Base-by-base conservation (phyloP, 2,797 vertebrate species). In the Numenius phaeopus region DNA sequence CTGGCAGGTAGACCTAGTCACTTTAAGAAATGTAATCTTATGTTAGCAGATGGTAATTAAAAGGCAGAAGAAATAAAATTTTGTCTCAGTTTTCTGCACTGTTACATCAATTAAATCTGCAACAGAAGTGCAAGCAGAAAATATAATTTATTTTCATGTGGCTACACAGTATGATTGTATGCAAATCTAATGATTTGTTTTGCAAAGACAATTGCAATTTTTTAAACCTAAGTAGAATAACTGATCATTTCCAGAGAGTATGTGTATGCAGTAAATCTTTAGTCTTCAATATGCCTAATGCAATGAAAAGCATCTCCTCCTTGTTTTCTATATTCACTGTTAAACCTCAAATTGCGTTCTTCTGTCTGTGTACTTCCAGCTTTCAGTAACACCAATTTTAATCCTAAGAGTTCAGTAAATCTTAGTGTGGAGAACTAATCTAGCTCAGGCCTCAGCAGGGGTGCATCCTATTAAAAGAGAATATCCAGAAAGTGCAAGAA, bases 31-130 rank as follows among this genome's bases (percentile, higher is more conserved):
- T 94, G 92, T 96, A 98, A 97, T 97, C 96, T 97, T 94, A 89
- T 96, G 95, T 95, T 96, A 97, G 96, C 97, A 98, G 97, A 97
- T 98, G 97, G 97, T 96, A 98, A 97, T 97, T 97, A 98, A 97
- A 97, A 95, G 95, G 96, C 95, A 97, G 97, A 97, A 97, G 94
- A 97, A 98, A 97, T 97, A 97, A 97, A 97, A 97, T 95, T 96
- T 89, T 96, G 91, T 97, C 93, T 98, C 93, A 70, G 86, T 98
- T 97, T 98, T 98, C 96, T 96, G 94, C 96, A 93, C 95, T 92
- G 84, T 94, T 97, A 92, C 96, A 97, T 96, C 96, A 96, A 95
- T 98, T 98, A 97, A 97, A 96, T 96, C 94, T 95, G 95, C 93
- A 94, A 64, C 83, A 96, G 94, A 97, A 97, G 87, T 83, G 91